Evolutionary conservation across 1,140 invertebrate species (phyloP).

Genomic region (Cecropterus lyciades): DNA sequence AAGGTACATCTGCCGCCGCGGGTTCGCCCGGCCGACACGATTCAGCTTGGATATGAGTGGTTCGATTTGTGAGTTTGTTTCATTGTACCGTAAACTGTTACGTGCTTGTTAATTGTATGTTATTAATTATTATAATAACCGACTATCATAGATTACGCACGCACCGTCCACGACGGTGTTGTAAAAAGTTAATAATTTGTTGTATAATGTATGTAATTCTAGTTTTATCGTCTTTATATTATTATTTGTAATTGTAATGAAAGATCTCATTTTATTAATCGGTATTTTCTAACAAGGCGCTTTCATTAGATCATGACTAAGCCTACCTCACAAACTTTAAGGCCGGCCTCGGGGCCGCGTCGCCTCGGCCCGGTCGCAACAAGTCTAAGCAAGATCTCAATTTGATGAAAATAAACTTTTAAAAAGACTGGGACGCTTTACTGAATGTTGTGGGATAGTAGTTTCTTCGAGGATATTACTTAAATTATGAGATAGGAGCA

Average conservation of each 20-base stretch:
- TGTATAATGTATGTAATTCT: conserved; percentile 83
- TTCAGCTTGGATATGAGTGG: conserved; percentile 41
- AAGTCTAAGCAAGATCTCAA: conserved; percentile 83
- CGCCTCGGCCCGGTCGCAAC: conserved; percentile 60
- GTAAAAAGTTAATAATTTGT: conserved; percentile 80
- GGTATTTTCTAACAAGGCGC: conserved; percentile 84
- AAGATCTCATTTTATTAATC: conserved; percentile 85
- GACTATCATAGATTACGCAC: conserved; percentile 58
- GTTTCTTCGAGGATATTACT: conserved; percentile 82
- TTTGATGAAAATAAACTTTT: conserved; percentile 84
- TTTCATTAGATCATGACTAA: conserved; percentile 84
- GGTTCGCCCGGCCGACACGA: conserved; percentile 13
- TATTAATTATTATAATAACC: conserved; percentile 62
- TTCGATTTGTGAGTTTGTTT: conserved; percentile 60
- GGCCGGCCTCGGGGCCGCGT: conserved; percentile 55
- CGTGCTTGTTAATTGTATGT: conserved; percentile 68
- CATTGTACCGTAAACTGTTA: conserved; percentile 76
- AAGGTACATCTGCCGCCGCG: conserved; percentile 4
- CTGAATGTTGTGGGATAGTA: conserved; percentile 84
- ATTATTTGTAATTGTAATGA: conserved; percentile 84
- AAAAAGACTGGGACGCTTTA: conserved; percentile 84
- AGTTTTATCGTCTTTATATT: conserved; percentile 82
- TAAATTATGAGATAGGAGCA: conserved; percentile 82
- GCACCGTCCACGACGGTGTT: conserved; percentile 61
- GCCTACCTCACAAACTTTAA: conserved; percentile 82